Base-by-base conservation (phyloP, 2,797 vertebrate species). In the Mus spretus region DNA sequence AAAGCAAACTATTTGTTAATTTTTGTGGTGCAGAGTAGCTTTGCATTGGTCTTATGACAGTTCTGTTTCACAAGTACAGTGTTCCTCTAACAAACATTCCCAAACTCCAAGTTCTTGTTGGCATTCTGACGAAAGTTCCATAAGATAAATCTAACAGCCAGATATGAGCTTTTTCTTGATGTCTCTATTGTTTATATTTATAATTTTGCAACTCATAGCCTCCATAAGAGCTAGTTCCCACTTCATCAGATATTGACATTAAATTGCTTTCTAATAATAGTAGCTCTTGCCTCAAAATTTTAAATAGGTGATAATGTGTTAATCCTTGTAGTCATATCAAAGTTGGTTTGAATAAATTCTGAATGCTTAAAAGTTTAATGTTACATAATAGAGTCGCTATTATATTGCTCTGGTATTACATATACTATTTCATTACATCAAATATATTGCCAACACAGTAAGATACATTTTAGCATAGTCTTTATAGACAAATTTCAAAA, bases 401-500 rank as follows among this genome's bases (percentile, higher is more conserved):
- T 55, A 70, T 79, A 89, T 65, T 93, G 44, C 19, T 63, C 50
- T 75, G 14, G 83, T 92, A 95, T 87, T 89, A 94, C 40, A 65
- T 70, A 87, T 37, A 72, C 28, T 13, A 34, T 1, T 90, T 88
- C 55, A 87, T 40, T 96, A 2, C 31, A 80, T 85, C 75, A 31
- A 10, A 89, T 15, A 14, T 78, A 40, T 85, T 93, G 11, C 37
- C 61, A 17, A 28, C 12, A 4, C 44, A 17, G 28, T 92, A 79
- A 93, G 80, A 85, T 59, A 89, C 65, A 85, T 94, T 75, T 85
- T 5, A 85, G 28, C 19, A 82, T 74, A 59, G 83, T 88, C 9
- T 77, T 97, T 95, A 95, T 93, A 78, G 77, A 96, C 65, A 78
- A 82, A 82, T 86, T 89, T 89, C 6, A 77, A 97, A 96, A 31